Conservation (phyloP, 2,888 invertebrate species). For the Andrena bicolor region DNA sequence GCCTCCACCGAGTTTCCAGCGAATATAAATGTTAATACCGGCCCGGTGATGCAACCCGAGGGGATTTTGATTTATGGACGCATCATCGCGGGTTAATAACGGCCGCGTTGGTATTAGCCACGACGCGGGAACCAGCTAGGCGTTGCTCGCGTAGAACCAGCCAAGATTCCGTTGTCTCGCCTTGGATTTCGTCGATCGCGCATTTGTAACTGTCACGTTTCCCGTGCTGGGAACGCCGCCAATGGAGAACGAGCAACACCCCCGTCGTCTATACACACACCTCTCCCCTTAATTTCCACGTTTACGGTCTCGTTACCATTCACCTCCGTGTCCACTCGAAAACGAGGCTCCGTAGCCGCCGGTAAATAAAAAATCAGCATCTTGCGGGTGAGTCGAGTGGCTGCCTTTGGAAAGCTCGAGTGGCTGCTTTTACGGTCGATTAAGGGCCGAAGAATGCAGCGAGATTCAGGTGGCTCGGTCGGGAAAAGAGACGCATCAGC, state of each 20-base stretch:
- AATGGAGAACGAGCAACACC: conserved; percentile 2
- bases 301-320: conserved; percentile 36
- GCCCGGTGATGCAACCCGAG: conserved; percentile 28
- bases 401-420: conserved; percentile 49
- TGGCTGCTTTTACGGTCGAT: conserved; percentile 63
- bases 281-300: conserved; percentile 6
- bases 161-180: conserved; percentile 6
- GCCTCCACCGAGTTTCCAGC: conserved; percentile 7
- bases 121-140: conserved; percentile 13
- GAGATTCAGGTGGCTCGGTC: conserved; percentile 54
- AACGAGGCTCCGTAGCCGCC: conserved; percentile 5
- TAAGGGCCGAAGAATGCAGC: conserved; percentile 47
- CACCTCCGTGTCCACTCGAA: neutral
- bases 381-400: conserved; percentile 48
- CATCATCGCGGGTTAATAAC: conserved; percentile 39
- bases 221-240: neutral
- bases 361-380: conserved; percentile 60
- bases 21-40: conserved; percentile 45
- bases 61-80: conserved; percentile 41
- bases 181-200: conserved; percentile 30
- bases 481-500: conserved; percentile 40
- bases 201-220: conserved; percentile 14
- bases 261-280: neutral
- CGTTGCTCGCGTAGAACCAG: neutral
- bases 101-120: conserved; percentile 37